Evolutionary conservation across 2,888 invertebrate species (phyloP).

Genomic region (Chromoteleia sp.): DNA sequence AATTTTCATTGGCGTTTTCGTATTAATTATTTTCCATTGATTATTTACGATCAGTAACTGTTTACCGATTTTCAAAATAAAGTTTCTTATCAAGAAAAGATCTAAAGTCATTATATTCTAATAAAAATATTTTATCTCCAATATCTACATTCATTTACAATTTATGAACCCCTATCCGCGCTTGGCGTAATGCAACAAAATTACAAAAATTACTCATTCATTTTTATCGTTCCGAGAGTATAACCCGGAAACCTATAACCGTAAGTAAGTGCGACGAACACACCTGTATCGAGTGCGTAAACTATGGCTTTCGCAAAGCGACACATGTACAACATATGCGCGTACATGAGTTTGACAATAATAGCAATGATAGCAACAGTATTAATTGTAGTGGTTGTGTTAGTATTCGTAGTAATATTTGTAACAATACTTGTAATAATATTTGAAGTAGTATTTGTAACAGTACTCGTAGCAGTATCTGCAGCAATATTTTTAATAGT

Average conservation of each 20-base stretch:
- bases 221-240: constrained; percentile 1
- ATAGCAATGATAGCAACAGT: no score
- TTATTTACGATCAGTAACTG: neutral
- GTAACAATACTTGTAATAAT: constrained; percentile 36
- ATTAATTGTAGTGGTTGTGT: constrained; percentile 32
- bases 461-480: constrained; percentile 37
- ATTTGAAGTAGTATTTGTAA: constrained; percentile 31
- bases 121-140: neutral
- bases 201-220: constrained; percentile 22
- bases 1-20: no score
- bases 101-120: neutral
- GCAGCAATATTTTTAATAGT: constrained; percentile 37
- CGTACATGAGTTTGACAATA: constrained; percentile 32
- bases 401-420: constrained; percentile 38
- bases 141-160: neutral
- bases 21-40: neutral
- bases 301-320: constrained; percentile 18
- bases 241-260: constrained; percentile 8
- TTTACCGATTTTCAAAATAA: neutral
- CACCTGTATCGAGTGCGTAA: constrained; percentile 9
- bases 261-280: constrained; percentile 16
- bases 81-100: neutral
- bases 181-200: constrained; percentile 7
- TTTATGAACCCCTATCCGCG: neutral
- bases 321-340: neutral